Evolutionary conservation across 1,140 invertebrate species (phyloP).

Genomic region (Brachionus paranguensis): DNA sequence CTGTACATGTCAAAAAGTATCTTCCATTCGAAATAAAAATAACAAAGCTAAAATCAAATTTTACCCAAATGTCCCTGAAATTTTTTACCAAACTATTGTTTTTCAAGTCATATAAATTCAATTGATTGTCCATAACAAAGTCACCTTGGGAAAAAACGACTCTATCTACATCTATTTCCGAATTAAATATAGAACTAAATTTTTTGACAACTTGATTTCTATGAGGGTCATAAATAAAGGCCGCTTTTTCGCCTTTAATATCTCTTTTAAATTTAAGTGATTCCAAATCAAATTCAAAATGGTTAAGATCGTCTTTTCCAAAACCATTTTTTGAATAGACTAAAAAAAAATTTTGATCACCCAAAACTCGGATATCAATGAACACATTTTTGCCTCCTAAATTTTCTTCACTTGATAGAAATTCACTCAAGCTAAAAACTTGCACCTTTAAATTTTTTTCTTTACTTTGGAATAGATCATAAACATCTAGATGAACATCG

Average conservation of each 20-base stretch:
- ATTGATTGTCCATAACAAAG: not conserved
- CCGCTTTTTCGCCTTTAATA: not conserved
- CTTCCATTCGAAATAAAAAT: slow-evolving; percentile 14
- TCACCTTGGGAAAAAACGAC: not conserved
- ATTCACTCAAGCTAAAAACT: slow-evolving; percentile 7
- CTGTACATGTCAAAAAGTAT: not conserved
- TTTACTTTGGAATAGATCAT: slow-evolving; percentile 15
- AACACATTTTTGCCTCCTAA: not conserved
- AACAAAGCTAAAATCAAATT: slow-evolving; percentile 12
- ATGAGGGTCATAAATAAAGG: not conserved
- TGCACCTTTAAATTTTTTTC: not conserved
- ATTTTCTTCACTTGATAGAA: not conserved
- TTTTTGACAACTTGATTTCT: not conserved
- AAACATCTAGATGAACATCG: slow-evolving; percentile 19
- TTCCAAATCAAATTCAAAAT: not conserved
- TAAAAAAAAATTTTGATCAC: not conserved
- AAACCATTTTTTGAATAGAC: slow-evolving; percentile 6
- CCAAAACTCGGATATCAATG: not conserved
- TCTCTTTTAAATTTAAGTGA: not conserved
- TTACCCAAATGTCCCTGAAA: not conserved
- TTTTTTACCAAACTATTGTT: not conserved
- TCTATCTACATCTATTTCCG: not conserved
- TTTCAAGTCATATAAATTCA: slow-evolving; percentile 19
- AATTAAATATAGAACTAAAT: not conserved
- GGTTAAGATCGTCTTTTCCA: not conserved